Evolutionary conservation across 2,888 invertebrate species (phyloP).

Genomic region (Cantharis lateralis): DNA sequence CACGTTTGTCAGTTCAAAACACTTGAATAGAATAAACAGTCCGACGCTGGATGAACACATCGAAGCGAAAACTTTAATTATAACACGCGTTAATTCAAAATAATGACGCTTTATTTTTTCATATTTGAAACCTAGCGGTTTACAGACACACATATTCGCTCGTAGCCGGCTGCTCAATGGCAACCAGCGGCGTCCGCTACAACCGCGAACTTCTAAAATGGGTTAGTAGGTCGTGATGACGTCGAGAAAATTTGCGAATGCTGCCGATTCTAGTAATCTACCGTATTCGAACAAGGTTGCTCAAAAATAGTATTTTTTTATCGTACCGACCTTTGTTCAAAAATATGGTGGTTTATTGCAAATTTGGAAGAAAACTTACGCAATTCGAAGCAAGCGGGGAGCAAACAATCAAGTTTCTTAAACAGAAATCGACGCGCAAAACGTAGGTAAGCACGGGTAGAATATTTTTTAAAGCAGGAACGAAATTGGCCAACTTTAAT

Average conservation of each 20-base stretch:
- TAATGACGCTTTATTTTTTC: not conserved
- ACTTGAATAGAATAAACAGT: slow-evolving; percentile 5
- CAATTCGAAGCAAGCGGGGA: not conserved
- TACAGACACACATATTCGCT: slow-evolving; percentile 18
- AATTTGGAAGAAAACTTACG: slow-evolving; percentile 1
- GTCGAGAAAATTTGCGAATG: slow-evolving; percentile 60
- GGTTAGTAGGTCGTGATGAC: slow-evolving; percentile 73
- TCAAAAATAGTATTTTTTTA: slow-evolving; percentile 46
- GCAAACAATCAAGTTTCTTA: not conserved
- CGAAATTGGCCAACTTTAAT: not conserved
- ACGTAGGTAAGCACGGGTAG: too few relatives aligned
- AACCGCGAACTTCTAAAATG: slow-evolving; percentile 62
- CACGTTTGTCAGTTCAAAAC: slow-evolving; percentile 18
- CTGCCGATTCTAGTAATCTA: slow-evolving; percentile 79
- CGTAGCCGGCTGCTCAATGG: slow-evolving; percentile 52
- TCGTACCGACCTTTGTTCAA: slow-evolving; percentile 38
- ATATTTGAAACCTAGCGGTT: slow-evolving; percentile 4
- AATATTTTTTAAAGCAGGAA: too few relatives aligned
- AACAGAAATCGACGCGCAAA: not conserved
- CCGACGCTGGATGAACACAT: not conserved
- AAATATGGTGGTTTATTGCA: slow-evolving; percentile 32
- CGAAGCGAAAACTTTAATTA: not conserved
- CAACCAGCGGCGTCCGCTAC: slow-evolving; percentile 45
- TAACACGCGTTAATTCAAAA: not conserved
- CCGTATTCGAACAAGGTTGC: slow-evolving; percentile 44